Evolutionary conservation across 2,113 vertebrate species (phyloP), one percentile per base, ranked within the genome.

Genomic region (Sigmodon hispidus): DNA sequence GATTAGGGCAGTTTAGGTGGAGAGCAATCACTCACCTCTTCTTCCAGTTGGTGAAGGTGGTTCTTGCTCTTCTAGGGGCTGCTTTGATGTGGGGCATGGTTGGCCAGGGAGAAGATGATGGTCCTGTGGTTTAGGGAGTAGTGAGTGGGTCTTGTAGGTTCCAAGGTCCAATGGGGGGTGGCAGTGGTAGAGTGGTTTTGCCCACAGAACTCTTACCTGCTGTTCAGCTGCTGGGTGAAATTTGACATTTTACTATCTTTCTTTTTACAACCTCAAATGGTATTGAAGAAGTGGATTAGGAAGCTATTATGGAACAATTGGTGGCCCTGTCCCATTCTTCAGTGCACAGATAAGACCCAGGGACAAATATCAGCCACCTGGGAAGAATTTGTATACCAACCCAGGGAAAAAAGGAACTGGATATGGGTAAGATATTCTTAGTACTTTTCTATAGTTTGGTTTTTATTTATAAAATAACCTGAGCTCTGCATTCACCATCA

Each of bases 331-430:
- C 19, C 90, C 98, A 31, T 98, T 98, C 90, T 98, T 99, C 98
- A 99, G 99, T 95, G 95, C 98, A 2, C 90, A 98, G 77, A 9
- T 65, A 21, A 98, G 96, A 91, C 92, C 97, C 48, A 98, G n/a
- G 85, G 98, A 97, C 87, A 95, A 95, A 45, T 98, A 98, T 48
- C 21, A 96, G 90, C 87, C 98, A 69, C 98, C 98, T 84, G 99
- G 99, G 61, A 99, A 99, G 97, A 99, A 99, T 97, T 96, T 99
- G 50, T 98, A 98, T 93, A 99, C 99, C 83, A 99, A 91, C 96
- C 99, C 99, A 52, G 97, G 98, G 48, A 99, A 99, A 97, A 99
- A 98, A 94, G 99, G 99, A 98, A 99, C 98, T 89, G 99, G 99
- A 97, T 99, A 99, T 97, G 99, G 99, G 99, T 99, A 98, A 98